phyloP scores from a whole-genome alignment of 2,797 vertebrate genomes.

The Hydrocynus forskahlii region DNA sequence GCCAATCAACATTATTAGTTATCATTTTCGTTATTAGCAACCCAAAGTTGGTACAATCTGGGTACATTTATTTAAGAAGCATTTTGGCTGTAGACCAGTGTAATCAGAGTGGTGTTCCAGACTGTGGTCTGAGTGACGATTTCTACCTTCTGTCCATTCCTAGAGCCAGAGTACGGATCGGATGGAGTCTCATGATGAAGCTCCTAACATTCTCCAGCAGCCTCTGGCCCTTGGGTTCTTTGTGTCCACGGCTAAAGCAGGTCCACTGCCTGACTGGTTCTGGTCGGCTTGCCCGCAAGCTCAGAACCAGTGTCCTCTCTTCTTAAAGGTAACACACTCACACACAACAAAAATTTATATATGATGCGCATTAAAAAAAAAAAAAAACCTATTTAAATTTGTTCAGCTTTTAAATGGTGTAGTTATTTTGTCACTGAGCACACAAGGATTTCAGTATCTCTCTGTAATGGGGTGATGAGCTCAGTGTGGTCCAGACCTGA shows the following conservation, averaged over 20 bases:
- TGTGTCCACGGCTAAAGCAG: slow-evolving; percentile 96
- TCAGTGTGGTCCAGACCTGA: neutral
- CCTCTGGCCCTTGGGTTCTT: slow-evolving; percentile 96
- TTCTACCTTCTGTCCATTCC: neutral
- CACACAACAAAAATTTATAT: neutral
- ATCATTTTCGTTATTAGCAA: too few species aligned
- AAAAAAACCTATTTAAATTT: neutral
- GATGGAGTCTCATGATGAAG: slow-evolving; percentile 95
- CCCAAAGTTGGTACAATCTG: too few species aligned
- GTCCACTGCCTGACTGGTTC: slow-evolving; percentile 96
- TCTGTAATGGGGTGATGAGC: neutral
- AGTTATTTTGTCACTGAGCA: neutral
- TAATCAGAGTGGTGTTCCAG: too few species aligned
- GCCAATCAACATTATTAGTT: too few species aligned
- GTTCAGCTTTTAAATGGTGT: neutral
- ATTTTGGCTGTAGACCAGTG: too few species aligned
- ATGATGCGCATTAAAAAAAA: neutral
- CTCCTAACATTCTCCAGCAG: slow-evolving; percentile 95
- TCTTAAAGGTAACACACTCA: slow-evolving; percentile 89
- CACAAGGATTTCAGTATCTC: neutral
- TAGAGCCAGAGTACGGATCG: slow-evolving; percentile 94
- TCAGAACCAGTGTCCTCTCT: slow-evolving; percentile 98
- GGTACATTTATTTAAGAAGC: too few species aligned
- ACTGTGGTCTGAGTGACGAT: neutral
- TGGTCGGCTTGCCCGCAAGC: slow-evolving; percentile 98